Conservation (phyloP, 2,888 invertebrate species). For the Bibio marci region DNA sequence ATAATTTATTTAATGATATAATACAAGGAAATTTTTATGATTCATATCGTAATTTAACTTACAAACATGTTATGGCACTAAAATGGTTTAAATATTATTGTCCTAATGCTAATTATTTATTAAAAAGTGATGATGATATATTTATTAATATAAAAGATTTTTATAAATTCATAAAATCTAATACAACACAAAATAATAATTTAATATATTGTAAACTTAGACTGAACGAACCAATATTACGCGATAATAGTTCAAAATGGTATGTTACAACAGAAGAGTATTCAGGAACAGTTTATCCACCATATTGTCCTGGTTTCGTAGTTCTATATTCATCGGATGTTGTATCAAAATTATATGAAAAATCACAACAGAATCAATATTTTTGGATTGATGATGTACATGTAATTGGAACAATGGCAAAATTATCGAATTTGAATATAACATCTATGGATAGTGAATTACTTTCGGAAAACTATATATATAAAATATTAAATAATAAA, state of each 20-base stretch:
- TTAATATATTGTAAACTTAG: conserved; percentile 46
- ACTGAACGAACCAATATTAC: conserved; percentile 33
- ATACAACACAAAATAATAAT: conserved; percentile 22
- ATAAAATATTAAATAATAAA: too few relatives aligned
- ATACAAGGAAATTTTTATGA: conserved; percentile 63
- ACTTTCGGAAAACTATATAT: too few relatives aligned
- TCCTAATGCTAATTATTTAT: conserved; percentile 42
- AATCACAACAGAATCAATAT: conserved; percentile 42
- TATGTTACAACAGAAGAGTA: conserved; percentile 51
- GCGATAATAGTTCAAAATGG: conserved; percentile 58
- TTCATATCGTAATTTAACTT: conserved; percentile 64
- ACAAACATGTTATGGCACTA: conserved; percentile 66
- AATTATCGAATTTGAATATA: too few relatives aligned
- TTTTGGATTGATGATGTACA: conserved; percentile 78
- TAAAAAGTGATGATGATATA: conserved; percentile 65
- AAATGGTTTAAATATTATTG: conserved; percentile 62
- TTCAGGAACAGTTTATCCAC: conserved; percentile 43
- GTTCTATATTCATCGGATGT: conserved; percentile 49
- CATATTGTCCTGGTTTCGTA: conserved; percentile 58
- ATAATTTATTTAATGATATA: conserved; percentile 41
- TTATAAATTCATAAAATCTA: conserved; percentile 30
- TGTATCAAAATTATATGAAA: conserved; percentile 35
- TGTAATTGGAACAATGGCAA: conserved; percentile 42
- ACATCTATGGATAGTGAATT: too few relatives aligned
- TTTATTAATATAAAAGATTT: conserved; percentile 50